Evolutionary conservation across 2,113 vertebrate species (phyloP).

Genomic region (Crypturellus undulatus): DNA sequence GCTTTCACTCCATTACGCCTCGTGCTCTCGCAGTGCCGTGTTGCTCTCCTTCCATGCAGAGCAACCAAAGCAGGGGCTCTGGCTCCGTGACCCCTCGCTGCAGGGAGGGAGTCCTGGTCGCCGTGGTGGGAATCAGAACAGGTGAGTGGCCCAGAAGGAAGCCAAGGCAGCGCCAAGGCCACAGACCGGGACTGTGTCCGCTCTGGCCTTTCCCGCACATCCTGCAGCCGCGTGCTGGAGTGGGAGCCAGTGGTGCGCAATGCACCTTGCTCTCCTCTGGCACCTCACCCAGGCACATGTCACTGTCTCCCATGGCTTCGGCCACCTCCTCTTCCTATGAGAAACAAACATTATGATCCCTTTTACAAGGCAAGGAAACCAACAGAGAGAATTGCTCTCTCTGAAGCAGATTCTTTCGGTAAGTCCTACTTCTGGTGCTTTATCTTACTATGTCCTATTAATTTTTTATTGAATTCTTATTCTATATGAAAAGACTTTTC

Average conservation of each 20-base stretch:
- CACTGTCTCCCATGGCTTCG: neutral
- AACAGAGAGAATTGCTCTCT: neutral
- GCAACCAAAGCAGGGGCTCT: neutral
- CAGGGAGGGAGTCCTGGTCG: neutral
- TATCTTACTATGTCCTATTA: neutral
- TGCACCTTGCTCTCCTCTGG: neutral
- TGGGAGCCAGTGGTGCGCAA: neutral
- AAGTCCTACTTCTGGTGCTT: neutral
- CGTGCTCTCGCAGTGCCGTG: fast-evolving
- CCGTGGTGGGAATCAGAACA: neutral
- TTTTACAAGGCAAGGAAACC: neutral
- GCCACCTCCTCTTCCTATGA: neutral
- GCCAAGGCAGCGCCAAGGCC: fast-evolving
- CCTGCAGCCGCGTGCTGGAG: fast-evolving
- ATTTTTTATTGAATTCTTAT: neutral
- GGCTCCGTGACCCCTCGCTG: neutral
- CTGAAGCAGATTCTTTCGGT: neutral
- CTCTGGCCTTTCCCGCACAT: neutral
- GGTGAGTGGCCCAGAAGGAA: neutral
- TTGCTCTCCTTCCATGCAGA: neutral
- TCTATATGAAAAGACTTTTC: neutral
- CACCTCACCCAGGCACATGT: neutral
- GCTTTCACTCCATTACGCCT: fast-evolving
- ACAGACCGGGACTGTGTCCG: neutral
- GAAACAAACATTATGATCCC: neutral